Percentiles rank a stretch among this genome's conserved stretches.
Evolutionary conservation across 2,113 vertebrate genomes (phyloP).

Genomic region (Hystrix brachyura): DNA sequence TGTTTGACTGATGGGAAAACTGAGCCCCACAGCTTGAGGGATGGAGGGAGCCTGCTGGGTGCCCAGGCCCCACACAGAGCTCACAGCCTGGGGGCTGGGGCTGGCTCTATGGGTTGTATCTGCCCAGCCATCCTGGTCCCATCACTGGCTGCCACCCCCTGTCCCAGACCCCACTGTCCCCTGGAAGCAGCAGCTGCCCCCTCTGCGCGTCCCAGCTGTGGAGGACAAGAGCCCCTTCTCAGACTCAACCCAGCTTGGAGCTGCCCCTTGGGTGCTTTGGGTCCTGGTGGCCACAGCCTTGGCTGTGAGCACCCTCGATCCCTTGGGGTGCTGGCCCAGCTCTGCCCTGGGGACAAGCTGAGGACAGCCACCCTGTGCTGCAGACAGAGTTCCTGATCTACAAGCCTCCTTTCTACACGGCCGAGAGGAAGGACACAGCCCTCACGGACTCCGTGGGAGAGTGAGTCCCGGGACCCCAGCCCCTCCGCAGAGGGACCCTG

Average conservation of each 20-base stretch:
- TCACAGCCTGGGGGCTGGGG: neutral
- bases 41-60: accelerated
- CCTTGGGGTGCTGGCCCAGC: neutral
- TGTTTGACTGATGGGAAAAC: neutral
- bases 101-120: accelerated
- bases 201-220: too few species aligned
- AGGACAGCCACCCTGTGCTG: neutral
- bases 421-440: slow-evolving; percentile 81
- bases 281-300: accelerated
- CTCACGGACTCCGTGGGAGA: slow-evolving; percentile 82
- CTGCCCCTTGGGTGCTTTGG: neutral
- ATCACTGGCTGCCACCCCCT: accelerated
- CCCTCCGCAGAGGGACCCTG: too few species aligned
- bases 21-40: accelerated
- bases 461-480: slow-evolving; percentile 78
- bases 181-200: accelerated
- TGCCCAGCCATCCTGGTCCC: neutral
- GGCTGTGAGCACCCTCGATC: accelerated
- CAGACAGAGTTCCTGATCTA: slow-evolving; percentile 93
- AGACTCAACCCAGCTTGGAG: accelerated
- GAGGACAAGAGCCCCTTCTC: neutral
- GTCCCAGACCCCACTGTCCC: neutral
- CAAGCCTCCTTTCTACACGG: slow-evolving; percentile 87
- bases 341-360: neutral
- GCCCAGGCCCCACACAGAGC: neutral